Conservation (phyloP, 2,888 invertebrate species). For the Lumbricus terrestris region DNA sequence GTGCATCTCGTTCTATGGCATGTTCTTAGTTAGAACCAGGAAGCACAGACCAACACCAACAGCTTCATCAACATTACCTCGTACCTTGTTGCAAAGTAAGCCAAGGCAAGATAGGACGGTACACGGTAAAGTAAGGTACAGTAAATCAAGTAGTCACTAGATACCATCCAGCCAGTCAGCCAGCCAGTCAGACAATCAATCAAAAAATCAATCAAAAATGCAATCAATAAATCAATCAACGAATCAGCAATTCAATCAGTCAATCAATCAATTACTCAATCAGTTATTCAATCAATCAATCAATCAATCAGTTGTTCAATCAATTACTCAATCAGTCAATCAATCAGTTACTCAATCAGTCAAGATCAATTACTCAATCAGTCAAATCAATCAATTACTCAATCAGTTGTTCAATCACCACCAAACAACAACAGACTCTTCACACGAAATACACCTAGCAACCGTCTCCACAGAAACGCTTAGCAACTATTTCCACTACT, state of each 20-base stretch:
- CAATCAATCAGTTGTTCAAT: background rate
- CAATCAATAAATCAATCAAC: background rate
- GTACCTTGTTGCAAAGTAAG: background rate
- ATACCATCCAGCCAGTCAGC: background rate
- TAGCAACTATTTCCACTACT: background rate
- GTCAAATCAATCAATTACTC: background rate
- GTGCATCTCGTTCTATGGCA: too few relatives aligned
- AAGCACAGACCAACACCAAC: background rate
- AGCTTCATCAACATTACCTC: background rate
- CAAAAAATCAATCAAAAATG: background rate
- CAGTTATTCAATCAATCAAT: background rate
- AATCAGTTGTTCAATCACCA: background rate
- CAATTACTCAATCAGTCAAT: background rate
- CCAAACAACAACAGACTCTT: background rate
- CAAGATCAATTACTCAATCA: background rate
- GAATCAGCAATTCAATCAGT: background rate
- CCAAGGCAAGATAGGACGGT: background rate
- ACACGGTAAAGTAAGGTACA: background rate
- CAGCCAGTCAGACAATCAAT: background rate
- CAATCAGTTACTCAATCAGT: background rate
- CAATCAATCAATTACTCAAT: background rate
- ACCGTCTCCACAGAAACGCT: background rate
- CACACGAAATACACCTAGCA: too few relatives aligned
- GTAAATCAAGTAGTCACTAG: background rate
- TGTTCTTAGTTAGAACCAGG: background rate